Base-by-base conservation (phyloP, 1,140 invertebrate genomes). In the Diachasmimorpha longicaudata region DNA sequence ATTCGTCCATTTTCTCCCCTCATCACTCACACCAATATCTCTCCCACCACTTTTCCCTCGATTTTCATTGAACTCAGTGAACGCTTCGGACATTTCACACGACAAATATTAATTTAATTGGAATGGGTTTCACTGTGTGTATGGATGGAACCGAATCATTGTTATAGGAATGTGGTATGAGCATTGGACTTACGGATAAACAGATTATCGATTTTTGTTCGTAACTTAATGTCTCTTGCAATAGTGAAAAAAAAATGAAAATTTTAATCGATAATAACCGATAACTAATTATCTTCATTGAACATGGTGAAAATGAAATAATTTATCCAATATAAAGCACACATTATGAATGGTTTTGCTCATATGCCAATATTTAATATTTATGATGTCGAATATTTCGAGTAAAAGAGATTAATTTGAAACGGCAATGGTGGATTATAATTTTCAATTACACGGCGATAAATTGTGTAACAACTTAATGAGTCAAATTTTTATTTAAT, bases 41-140 rank as follows among this genome's bases (percentile, higher is more conserved):
- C 36, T 42, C 39, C 21, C 39, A 21, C 69, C 69, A 31, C 31
- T 42, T 70, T 44, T 36, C 21, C 25, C 36, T 42, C 39, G 6
- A 42, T 39, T 69, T 69, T 36, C 16, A 58, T 73, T 37, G 52
- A 37, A 63, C 36, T 63, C 48, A 14, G 48, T 48, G 42, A 10
- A 48, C 42, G 16, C 16, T 67, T 42, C 21, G 42, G 14, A n/a
- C 48, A 23, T 36, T 31, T 42, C 44, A 25, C 37, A 72, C 58
- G 44, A 52, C 77, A 78, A 78, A 78, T 74, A 78, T 78, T 78
- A 75, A 78, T 78, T 78, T 76, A 75, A 78, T 78, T 78, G 72
- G 58, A 78, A 76, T 75, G 74, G 77, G 52, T 78, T 76, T 25
- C 58, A 19, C 58, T 16, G 19, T 74, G 48, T 55, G 13, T 67